Conservation (phyloP, 2,113 vertebrate genomes). For the Indicator maculatus region DNA sequence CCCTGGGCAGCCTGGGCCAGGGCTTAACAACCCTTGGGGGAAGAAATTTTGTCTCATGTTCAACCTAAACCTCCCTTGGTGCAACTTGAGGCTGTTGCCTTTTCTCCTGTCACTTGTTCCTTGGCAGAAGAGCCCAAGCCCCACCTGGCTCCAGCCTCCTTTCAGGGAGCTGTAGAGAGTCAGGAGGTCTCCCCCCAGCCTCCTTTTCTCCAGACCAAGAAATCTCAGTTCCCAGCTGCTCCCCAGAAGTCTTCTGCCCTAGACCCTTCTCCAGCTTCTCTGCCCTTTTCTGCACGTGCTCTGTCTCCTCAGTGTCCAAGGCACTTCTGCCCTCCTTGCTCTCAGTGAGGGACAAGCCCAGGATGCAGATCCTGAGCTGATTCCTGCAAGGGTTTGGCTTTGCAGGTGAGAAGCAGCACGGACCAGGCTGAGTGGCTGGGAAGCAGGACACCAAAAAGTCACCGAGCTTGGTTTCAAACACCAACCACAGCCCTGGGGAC, state of each 20-base stretch:
- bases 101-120: neutral
- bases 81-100: neutral
- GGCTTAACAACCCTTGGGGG: neutral
- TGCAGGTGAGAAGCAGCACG: neutral
- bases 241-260: neutral
- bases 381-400: neutral
- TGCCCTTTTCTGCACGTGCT: neutral
- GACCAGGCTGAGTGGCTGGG: fast-evolving
- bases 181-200: neutral
- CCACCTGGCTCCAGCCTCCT: neutral
- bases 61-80: neutral
- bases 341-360: neutral
- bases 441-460: neutral
- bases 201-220: neutral
- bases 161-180: neutral
- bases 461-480: neutral
- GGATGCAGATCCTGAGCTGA: neutral
- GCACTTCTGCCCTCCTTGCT: neutral
- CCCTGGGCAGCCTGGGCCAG: neutral
- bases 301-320: neutral
- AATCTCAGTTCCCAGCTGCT: neutral
- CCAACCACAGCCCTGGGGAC: neutral
- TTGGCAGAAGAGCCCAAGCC: neutral
- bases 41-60: neutral
- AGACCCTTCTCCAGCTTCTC: neutral